Base-by-base conservation (phyloP, 2,113 vertebrate genomes). In the Colistium nudipinnis region DNA sequence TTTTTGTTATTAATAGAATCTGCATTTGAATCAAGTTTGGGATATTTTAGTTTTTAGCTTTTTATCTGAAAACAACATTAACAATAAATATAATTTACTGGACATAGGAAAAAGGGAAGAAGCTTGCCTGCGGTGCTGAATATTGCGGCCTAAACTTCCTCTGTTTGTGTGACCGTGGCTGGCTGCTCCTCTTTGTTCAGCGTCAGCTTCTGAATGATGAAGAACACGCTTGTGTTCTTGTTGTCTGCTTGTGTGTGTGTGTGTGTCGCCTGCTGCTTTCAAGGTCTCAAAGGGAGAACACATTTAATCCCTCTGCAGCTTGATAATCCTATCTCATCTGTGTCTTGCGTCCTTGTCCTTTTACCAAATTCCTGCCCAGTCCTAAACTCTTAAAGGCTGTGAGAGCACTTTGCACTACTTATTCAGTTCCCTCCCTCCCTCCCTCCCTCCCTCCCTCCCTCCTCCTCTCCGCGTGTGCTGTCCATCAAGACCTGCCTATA, bases 401-500 rank as follows among this genome's bases (percentile, higher is more conserved):
- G 39, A 61, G 65, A 73, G 65, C 71, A 35, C 61, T 67, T 68
- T 55, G 73, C 70, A 49, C 35, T 16, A 8, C 41, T 70, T 45
- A 11, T 54, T 71, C 60, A 47, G 9, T 33, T 6, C 44, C 8
- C n/a, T 43, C 30, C n/a, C 56, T 64, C 44, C 43, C 71, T 57
- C 55, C 27, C 57, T 41, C 6, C 20, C 74, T 54, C 36, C n/a
- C n/a, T 14, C 45, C 19, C 44, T 11, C 4, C 20, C 14, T n/a
- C 51, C 17, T 62, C 12, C 41, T 28, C 51, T 27, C 63, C 62
- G 44, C 31, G 22, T 12, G 27, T 31, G 77, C 83, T 79, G 83
- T 87, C 83, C 71, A 81, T 87, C 86, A 88, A 62, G 13, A 14
- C 54, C 81, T 73, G 78, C 70, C 77, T 84, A 73, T 86, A 84